phyloP scores from a whole-genome alignment of 1,140 invertebrate species.

The Doryteuthis pealeii region DNA sequence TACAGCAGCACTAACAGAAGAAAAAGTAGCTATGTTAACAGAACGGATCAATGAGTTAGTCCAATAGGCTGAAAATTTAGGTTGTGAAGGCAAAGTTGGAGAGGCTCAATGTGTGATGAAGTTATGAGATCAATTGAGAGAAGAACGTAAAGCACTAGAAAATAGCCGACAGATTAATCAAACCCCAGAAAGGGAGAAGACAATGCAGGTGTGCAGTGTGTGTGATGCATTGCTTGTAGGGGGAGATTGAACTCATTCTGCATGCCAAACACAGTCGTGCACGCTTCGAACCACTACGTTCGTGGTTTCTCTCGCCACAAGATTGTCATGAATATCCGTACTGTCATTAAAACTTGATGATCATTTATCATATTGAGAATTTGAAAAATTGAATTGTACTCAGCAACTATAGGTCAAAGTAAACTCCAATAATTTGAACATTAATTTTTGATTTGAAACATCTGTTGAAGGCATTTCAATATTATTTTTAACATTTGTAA shows the following conservation, averaged over 20 bases:
- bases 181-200: slow-evolving; percentile 66
- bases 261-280: too few species aligned
- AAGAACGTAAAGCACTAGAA: slow-evolving; percentile 81
- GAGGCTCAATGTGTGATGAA: slow-evolving; percentile 95
- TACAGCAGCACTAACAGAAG: slow-evolving; percentile 76
- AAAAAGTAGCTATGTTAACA: slow-evolving; percentile 81
- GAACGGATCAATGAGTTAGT: slow-evolving; percentile 89
- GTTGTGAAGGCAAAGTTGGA: slow-evolving; percentile 93
- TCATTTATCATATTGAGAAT: slow-evolving; percentile 95
- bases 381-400: slow-evolving; percentile 71
- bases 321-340: too few species aligned
- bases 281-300: too few species aligned
- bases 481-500: slow-evolving; percentile 20
- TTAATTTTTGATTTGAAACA: too few species aligned
- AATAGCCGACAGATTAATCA: slow-evolving; percentile 45
- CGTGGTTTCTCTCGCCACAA: too few species aligned
- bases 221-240: slow-evolving; percentile 98
- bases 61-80: slow-evolving; percentile 83
- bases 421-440: too few species aligned
- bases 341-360: slow-evolving; percentile 94
- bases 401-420: too few species aligned
- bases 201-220: slow-evolving; percentile 98
- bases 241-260: slow-evolving; percentile 93
- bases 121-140: slow-evolving; percentile 90
- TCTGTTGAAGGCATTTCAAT: slow-evolving; percentile 68